These are phyloP conservation scores for Epiblema foenella DNA, from an alignment of 2,888 invertebrate species.

Conservation along the genomic window DNA sequence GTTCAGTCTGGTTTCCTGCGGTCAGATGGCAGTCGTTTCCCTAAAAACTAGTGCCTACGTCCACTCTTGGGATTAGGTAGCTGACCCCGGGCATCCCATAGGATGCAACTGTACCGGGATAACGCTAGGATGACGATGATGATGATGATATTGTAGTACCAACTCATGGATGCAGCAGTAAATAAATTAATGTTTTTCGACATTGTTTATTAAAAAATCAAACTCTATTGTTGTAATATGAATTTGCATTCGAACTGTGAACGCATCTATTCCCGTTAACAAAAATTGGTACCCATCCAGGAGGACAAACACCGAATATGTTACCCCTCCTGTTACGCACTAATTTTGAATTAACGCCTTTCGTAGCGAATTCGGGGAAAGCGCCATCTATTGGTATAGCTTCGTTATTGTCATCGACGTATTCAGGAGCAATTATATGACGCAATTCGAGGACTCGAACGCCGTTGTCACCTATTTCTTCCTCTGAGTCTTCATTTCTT, in stretches of 20 bases:
- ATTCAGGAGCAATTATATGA: neutral
- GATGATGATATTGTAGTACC: too few relatives aligned
- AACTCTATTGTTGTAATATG: neutral
- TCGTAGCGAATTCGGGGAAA: neutral
- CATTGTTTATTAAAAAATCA: neutral
- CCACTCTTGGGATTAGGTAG: too few relatives aligned
- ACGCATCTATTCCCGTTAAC: neutral
- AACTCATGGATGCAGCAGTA: neutral
- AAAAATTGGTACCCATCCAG: neutral
- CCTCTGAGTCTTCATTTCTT: too few relatives aligned
- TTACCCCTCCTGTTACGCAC: constrained; percentile 2
- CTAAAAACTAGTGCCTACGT: too few relatives aligned
- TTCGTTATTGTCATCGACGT: constrained; percentile 13
- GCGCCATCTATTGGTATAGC: neutral
- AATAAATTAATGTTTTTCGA: neutral
- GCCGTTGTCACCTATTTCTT: neutral
- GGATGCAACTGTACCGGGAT: too few relatives aligned
- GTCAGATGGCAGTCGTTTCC: too few relatives aligned
- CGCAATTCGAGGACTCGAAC: neutral
- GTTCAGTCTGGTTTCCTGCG: too few relatives aligned
- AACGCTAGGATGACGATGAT: too few relatives aligned
- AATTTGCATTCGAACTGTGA: neutral
- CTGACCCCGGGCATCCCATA: too few relatives aligned
- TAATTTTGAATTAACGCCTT: neutral
- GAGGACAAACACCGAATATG: neutral